Evolutionary conservation across 1,140 invertebrate species (phyloP), one percentile per base, ranked within the genome.

Genomic region (Drosophila nikananu): DNA sequence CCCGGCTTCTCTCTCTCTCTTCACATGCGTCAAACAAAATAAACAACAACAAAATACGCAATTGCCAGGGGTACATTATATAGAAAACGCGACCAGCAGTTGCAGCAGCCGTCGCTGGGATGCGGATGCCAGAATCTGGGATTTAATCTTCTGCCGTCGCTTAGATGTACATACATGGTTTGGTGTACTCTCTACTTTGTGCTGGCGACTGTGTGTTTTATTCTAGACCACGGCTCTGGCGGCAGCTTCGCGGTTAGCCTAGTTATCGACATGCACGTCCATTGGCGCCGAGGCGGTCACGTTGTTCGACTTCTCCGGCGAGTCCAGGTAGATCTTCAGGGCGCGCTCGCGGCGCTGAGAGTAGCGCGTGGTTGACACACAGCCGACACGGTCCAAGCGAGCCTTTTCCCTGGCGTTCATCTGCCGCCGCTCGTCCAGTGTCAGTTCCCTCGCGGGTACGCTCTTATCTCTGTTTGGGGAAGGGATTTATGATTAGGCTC

Each of bases 291-390:
- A 82, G 35, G 86, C 86, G 12, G 86, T 86, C 15, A 82, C 68
- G 63, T 77, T 84, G 68, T 55, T 87, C 21, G 86, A 75, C 70
- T 89, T 91, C 48, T 87, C 83, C 42, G 91, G 86, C n/a, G 89
- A 89, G 51, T 96, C 95, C 61, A 96, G 93, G 93, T 97, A 96
- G 80, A 97, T 97, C 93, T 96, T 97, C 32, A 97, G 93, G 5
- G 95, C 96, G 80, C 94, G 94, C 93, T 97, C 96, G 81, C 95
- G 95, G 62, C 96, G 93, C 66, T 94, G 95, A 41, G 93, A 93
- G 60, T 94, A 94, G 54, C 92, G 92, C 60, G 92, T 92, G 59
- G 87, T 92, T 52, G 92, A 91, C 63, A 89, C 80, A 65, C 86
- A 91, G 12, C 92, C 89, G 52, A 91, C 78, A 62, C 93, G 92